A percentile compares a stretch with the other conserved stretches of the same genome.
Conservation (phyloP, 2,797 vertebrate genomes). For the Peromyscus nudipes region DNA sequence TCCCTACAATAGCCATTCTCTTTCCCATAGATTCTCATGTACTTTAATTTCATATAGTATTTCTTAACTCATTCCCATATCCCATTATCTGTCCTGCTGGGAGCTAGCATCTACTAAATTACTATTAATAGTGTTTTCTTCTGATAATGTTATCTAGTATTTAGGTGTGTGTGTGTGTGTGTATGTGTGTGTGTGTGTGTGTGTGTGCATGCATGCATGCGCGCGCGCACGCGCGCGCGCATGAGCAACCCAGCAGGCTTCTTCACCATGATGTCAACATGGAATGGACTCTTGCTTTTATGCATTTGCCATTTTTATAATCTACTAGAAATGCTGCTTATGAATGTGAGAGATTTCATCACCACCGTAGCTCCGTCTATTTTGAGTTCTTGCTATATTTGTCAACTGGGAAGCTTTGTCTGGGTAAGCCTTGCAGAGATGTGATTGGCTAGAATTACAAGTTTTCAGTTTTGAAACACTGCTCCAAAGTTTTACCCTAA, state of each 20-base stretch:
- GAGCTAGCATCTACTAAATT: not conserved
- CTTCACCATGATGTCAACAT: not conserved
- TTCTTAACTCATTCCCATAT: not conserved
- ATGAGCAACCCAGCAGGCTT: not conserved
- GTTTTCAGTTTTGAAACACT: constrained; percentile 70
- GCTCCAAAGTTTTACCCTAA: constrained; percentile 76
- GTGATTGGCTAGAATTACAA: constrained; percentile 68
- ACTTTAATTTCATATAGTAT: not conserved
- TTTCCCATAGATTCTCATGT: not conserved
- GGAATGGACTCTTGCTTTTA: constrained; percentile 26
- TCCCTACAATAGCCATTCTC: not conserved
- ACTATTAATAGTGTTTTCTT: not conserved
- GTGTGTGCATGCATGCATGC: not conserved
- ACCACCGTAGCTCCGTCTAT: constrained; percentile 53
- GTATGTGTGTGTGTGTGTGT: not conserved
- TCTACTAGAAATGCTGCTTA: constrained; percentile 39
- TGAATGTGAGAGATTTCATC: constrained; percentile 34
- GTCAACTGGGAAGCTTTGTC: constrained; percentile 71
- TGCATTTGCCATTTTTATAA: constrained; percentile 39
- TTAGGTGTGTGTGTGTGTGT: not conserved
- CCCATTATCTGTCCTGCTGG: not conserved
- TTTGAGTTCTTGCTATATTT: constrained; percentile 66
- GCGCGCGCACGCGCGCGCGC: too few relatives aligned
- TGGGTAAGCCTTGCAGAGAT: constrained; percentile 48
- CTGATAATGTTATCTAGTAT: not conserved